Conservation (phyloP, 2,113 vertebrate genomes). For the Daphoenositta chrysoptera region DNA sequence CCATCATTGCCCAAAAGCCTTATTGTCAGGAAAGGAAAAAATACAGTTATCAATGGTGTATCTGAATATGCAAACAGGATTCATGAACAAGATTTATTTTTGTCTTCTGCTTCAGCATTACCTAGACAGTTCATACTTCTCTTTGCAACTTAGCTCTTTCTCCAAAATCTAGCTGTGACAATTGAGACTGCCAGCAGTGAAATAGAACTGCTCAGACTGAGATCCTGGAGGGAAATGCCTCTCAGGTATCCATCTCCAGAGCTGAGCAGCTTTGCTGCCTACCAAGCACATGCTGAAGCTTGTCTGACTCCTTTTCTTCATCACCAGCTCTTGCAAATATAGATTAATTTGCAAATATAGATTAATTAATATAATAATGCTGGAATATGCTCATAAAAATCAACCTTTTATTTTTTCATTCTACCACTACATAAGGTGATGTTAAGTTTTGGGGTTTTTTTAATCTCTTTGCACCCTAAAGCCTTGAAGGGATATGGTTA, state of each 20-base stretch:
- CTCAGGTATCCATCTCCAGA: background rate
- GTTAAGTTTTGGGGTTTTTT: rapidly evolving
- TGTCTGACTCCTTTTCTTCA: background rate
- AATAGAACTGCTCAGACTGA: background rate
- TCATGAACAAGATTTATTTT: background rate
- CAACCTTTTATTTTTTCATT: background rate
- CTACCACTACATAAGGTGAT: background rate
- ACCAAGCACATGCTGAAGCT: background rate
- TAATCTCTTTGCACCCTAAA: background rate
- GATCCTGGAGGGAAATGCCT: background rate
- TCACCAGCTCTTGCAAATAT: background rate
- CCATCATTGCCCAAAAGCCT: background rate
- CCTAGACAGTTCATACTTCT: background rate
- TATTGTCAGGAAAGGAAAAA: background rate
- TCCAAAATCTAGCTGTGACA: background rate
- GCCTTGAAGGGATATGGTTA: background rate
- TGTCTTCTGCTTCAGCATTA: background rate
- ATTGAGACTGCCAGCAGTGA: background rate
- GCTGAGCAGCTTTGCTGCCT: background rate
- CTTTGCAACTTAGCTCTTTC: background rate
- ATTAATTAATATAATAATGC: background rate
- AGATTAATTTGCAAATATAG: background rate
- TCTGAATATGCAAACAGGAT: background rate
- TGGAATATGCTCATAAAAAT: background rate
- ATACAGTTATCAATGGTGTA: background rate